These are phyloP conservation scores for Ochropacha duplaris DNA, from an alignment of 2,888 invertebrate genomes.

Conservation along the genomic window DNA sequence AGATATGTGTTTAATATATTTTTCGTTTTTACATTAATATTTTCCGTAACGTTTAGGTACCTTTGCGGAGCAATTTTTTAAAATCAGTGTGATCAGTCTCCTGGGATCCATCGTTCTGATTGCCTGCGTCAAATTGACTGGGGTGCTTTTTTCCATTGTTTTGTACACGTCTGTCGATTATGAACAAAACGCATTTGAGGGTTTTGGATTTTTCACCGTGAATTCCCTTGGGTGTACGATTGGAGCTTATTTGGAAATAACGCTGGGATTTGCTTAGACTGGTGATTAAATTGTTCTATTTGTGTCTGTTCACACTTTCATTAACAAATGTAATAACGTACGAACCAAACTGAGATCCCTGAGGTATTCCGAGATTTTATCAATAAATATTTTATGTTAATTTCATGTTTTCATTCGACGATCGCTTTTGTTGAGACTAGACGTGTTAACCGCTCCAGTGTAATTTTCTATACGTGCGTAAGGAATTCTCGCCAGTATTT, in stretches of 20 bases:
- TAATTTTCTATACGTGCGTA: too few relatives aligned
- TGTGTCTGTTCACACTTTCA: neutral
- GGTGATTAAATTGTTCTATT: neutral
- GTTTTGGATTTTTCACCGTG: neutral
- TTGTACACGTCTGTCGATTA: conserved; percentile 4
- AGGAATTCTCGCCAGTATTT: too few relatives aligned
- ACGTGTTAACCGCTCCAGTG: too few relatives aligned
- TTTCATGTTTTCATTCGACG: too few relatives aligned
- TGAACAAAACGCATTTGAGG: conserved; percentile 2
- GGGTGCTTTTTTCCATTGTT: conserved; percentile 1
- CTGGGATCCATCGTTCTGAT: conserved; percentile 6
- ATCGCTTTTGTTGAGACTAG: too few relatives aligned
- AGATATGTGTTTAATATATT: too few relatives aligned
- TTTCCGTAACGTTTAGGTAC: neutral
- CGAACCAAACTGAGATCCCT: neutral
- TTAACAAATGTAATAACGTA: neutral
- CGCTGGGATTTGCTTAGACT: neutral
- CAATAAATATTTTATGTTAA: neutral
- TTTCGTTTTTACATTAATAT: neutral
- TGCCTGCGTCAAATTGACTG: conserved; percentile 3
- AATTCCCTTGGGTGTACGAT: neutral
- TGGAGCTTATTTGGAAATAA: neutral
- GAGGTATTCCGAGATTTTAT: neutral
- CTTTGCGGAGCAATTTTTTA: neutral
- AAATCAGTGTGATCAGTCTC: neutral